Evolutionary conservation across 2,888 invertebrate species (phyloP).

Genomic region (Tyria jacobaeae): DNA sequence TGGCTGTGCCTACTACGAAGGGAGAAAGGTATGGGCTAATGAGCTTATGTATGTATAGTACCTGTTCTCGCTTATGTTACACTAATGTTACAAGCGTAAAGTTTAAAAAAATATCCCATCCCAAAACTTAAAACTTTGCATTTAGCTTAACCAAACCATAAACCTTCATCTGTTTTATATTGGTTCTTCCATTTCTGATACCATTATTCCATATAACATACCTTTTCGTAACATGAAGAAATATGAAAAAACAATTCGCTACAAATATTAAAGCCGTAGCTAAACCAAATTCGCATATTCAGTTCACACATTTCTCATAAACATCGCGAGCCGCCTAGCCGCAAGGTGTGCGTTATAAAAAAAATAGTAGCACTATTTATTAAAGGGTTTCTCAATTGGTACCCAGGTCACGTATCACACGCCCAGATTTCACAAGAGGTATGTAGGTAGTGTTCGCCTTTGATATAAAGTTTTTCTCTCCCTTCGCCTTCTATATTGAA

Average conservation of each 20-base stretch:
- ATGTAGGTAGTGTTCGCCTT: slow-evolving; percentile 58
- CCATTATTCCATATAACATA: background rate
- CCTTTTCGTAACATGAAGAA: background rate
- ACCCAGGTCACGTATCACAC: slow-evolving; percentile 71
- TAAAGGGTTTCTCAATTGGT: slow-evolving; percentile 68
- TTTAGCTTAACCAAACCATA: too few relatives aligned
- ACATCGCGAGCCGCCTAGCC: slow-evolving; percentile 59
- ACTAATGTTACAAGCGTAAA: too few relatives aligned
- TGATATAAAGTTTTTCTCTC: slow-evolving; percentile 76
- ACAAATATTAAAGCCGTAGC: background rate
- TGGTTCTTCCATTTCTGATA: too few relatives aligned
- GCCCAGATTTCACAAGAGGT: slow-evolving; percentile 78
- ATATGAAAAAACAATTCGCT: background rate
- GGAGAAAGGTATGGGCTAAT: too few relatives aligned
- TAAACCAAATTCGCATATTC: slow-evolving; percentile 65
- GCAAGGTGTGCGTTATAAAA: slow-evolving; percentile 80
- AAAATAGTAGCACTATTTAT: slow-evolving; percentile 83
- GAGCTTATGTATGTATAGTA: too few relatives aligned
- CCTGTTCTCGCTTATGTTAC: too few relatives aligned
- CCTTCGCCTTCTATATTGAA: slow-evolving; percentile 74
- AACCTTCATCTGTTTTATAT: too few relatives aligned
- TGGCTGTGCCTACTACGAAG: too few relatives aligned
- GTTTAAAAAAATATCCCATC: too few relatives aligned
- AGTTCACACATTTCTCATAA: slow-evolving; percentile 74
- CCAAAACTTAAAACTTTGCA: too few relatives aligned